phyloP scores from a whole-genome alignment of 2,113 vertebrate genomes.

The Pelusios castaneus region DNA sequence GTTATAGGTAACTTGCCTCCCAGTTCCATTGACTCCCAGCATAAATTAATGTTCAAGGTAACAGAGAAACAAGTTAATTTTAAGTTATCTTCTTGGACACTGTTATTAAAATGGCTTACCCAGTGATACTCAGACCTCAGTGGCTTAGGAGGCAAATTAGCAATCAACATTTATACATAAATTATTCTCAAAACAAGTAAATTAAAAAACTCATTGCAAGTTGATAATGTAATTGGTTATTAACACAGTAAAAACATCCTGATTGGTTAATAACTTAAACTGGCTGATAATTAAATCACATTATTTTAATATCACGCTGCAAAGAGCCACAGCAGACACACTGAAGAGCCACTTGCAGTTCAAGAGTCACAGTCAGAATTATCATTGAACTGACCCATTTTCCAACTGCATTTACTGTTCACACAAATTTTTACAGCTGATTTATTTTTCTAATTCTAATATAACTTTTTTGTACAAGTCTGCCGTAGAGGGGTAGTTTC shows the following conservation, averaged over 20 bases:
- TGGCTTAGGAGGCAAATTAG: background rate
- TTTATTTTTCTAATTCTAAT: background rate
- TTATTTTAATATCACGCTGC: too few relatives aligned
- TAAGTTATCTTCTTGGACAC: background rate
- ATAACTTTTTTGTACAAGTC: background rate
- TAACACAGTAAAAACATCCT: too few relatives aligned
- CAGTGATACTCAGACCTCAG: background rate
- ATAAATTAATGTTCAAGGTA: background rate
- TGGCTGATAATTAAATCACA: too few relatives aligned
- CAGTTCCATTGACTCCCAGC: background rate
- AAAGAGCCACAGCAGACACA: too few relatives aligned
- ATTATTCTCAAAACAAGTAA: too few relatives aligned
- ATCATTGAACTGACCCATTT: background rate
- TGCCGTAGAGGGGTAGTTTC: background rate
- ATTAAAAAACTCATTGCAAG: too few relatives aligned
- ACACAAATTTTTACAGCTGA: background rate
- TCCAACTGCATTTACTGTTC: background rate
- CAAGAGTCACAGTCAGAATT: too few relatives aligned
- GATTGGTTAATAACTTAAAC: too few relatives aligned
- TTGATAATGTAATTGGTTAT: too few relatives aligned
- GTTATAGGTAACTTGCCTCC: background rate
- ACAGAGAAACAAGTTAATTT: fast-evolving
- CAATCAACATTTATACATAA: too few relatives aligned
- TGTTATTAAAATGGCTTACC: background rate
- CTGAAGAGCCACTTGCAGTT: too few relatives aligned